Evolutionary conservation across 2,113 vertebrate species (phyloP).

Genomic region (Campylorhamphus procurvoides): DNA sequence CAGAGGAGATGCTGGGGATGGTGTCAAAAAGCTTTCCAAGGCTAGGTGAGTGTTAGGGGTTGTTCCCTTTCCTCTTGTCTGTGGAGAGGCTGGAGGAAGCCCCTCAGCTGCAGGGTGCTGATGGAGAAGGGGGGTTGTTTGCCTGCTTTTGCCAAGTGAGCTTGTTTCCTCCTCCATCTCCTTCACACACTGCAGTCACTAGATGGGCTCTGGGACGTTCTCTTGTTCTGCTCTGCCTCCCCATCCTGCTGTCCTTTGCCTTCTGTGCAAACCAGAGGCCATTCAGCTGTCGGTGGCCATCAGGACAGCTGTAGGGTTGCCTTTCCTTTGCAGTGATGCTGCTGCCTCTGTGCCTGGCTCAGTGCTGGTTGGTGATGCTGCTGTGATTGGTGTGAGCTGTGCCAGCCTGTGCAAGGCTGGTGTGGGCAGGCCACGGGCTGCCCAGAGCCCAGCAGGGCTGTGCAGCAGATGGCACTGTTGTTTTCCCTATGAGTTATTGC

Average conservation of each 20-base stretch:
- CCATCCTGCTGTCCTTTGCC: background rate
- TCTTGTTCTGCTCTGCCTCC: background rate
- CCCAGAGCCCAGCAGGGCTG: background rate
- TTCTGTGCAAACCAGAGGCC: background rate
- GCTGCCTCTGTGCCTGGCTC: background rate
- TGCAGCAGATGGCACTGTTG: conserved; percentile 63
- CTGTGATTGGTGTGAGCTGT: rapidly evolving
- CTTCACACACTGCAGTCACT: background rate
- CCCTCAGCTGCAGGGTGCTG: background rate
- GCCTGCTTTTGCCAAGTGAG: background rate
- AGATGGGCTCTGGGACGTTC: background rate
- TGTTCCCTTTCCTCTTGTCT: background rate
- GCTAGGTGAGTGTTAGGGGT: background rate
- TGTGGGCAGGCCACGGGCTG: background rate
- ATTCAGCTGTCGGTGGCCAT: rapidly evolving
- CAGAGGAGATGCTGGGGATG: background rate
- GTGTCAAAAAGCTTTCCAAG: background rate
- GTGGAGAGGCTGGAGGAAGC: background rate
- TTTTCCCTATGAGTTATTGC: background rate
- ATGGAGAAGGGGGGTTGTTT: background rate
- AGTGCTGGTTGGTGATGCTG: rapidly evolving
- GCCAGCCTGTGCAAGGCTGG: background rate
- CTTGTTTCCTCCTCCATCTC: background rate
- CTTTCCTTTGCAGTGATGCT: rapidly evolving
- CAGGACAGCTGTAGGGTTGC: background rate